Evolutionary conservation across 2,888 invertebrate species (phyloP).

Genomic region (Julus scandinavius): DNA sequence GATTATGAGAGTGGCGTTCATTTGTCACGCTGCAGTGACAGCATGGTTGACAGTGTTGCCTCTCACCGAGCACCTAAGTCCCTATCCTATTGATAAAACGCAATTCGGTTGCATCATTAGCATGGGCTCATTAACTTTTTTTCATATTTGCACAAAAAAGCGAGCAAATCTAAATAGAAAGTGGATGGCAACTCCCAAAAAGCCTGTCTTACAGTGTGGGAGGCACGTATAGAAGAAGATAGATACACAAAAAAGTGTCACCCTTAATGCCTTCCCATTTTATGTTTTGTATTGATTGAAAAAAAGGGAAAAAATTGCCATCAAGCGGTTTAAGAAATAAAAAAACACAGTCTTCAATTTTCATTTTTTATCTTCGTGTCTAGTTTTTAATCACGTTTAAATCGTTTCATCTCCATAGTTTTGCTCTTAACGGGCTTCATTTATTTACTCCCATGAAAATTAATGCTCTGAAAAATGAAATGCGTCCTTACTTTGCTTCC

Average conservation of each 20-base stretch:
- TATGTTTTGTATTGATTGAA: slow-evolving; percentile 48
- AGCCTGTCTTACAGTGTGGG: slow-evolving; percentile 31
- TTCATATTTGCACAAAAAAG: slow-evolving; percentile 40
- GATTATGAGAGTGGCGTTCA: slow-evolving; percentile 55
- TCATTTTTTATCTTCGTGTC: slow-evolving; percentile 50
- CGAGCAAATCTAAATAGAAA: slow-evolving; percentile 51
- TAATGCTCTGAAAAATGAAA: slow-evolving; percentile 49
- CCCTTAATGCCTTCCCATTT: slow-evolving; percentile 44
- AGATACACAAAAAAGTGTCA: slow-evolving; percentile 44
- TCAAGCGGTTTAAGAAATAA: slow-evolving; percentile 44
- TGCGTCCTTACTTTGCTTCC: slow-evolving; percentile 3
- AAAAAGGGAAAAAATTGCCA: slow-evolving; percentile 49
- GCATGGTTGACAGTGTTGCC: slow-evolving; percentile 51
- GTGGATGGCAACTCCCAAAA: too few species aligned
- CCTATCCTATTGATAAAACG: slow-evolving; percentile 27
- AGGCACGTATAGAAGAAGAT: slow-evolving; percentile 13
- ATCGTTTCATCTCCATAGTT: slow-evolving; percentile 45
- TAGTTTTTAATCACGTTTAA: slow-evolving; percentile 54
- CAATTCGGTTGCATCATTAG: slow-evolving; percentile 56
- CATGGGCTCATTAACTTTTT: slow-evolving; percentile 55
- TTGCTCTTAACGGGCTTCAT: slow-evolving; percentile 47
- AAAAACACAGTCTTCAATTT: slow-evolving; percentile 35
- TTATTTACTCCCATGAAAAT: slow-evolving; percentile 50
- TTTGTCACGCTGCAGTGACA: slow-evolving; percentile 54
- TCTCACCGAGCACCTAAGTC: not conserved